These are phyloP conservation scores for Maconellicoccus hirsutus DNA, from an alignment of 1,140 invertebrate species.

Conservation along the genomic window DNA sequence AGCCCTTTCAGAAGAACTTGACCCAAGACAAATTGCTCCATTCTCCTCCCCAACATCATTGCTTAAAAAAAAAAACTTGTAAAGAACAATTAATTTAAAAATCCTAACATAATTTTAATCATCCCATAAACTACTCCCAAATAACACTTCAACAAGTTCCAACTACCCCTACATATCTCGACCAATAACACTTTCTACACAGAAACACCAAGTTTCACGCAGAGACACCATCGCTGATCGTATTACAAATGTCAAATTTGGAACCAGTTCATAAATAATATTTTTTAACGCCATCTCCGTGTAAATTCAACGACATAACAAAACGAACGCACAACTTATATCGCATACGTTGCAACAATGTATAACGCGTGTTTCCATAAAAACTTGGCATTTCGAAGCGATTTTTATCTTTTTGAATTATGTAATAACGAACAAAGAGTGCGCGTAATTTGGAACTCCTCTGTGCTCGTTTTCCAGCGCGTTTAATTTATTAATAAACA, in stretches of 20 bases:
- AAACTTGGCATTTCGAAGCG: neutral
- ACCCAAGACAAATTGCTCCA: no score
- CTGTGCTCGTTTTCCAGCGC: neutral
- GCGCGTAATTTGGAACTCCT: neutral
- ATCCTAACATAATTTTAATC: no score
- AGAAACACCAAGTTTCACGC: neutral
- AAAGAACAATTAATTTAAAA: no score
- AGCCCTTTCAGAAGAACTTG: no score
- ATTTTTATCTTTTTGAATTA: conserved; percentile 9
- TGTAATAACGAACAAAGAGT: neutral
- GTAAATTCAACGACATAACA: neutral
- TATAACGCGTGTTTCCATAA: neutral
- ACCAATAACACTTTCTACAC: neutral
- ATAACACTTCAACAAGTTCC: no score
- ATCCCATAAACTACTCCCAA: no score
- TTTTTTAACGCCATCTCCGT: neutral
- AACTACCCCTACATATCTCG: no score
- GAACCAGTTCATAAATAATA: conserved; percentile 9
- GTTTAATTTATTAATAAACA: neutral
- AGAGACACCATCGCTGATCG: neutral
- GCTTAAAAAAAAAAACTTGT: no score
- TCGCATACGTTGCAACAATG: neutral
- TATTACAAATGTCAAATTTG: neutral
- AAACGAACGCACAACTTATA: neutral
- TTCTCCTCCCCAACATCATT: no score